Conservation (phyloP, 2,888 invertebrate genomes). For the Tinea trinotella region DNA sequence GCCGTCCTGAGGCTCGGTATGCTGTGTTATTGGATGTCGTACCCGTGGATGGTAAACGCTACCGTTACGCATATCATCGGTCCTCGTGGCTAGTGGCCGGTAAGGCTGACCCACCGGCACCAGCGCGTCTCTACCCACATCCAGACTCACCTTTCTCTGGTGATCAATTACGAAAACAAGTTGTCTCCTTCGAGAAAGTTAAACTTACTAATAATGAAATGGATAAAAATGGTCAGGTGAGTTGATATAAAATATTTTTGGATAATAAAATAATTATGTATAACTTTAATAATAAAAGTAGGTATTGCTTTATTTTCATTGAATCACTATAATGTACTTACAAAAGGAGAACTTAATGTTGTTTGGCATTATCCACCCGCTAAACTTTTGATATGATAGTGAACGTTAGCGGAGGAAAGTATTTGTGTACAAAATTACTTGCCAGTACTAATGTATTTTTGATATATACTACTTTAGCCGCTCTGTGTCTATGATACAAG, state of each 20-base stretch:
- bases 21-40: conserved; percentile 96
- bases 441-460: background rate
- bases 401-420: no score
- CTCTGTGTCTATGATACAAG: no score
- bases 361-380: no score
- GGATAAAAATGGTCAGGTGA: conserved; percentile 95
- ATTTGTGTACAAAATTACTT: no score
- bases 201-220: conserved; percentile 98
- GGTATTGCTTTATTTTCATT: no score
- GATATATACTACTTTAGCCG: no score
- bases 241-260: no score
- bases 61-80: conserved; percentile 98
- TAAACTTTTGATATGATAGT: no score
- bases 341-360: no score
- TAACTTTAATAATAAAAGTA: no score
- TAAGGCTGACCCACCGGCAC: conserved; percentile 97
- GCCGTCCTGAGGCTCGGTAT: conserved; percentile 87
- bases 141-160: conserved; percentile 97
- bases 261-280: no score
- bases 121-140: conserved; percentile 93
- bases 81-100: conserved; percentile 98
- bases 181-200: conserved; percentile 98
- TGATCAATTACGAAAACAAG: conserved; percentile 95
- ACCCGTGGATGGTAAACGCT: conserved; percentile 96
- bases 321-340: no score